These are phyloP conservation scores for Circaetus cinerascens DNA, from an alignment of 2,113 vertebrate genomes.

Conservation along the genomic window DNA sequence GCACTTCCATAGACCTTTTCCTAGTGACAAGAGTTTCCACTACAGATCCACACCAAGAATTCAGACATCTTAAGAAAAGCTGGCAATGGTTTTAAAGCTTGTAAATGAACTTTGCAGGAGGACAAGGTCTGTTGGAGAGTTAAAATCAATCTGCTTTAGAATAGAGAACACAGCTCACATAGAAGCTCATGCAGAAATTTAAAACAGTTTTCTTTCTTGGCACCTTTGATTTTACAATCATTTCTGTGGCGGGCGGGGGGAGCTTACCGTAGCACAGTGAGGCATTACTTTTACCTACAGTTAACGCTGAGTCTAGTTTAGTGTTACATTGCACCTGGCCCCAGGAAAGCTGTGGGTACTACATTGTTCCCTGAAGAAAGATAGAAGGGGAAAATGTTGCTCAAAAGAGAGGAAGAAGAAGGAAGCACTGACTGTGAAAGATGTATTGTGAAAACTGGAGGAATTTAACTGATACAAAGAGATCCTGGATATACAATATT, in stretches of 20 bases:
- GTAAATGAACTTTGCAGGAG: neutral
- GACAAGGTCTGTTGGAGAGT: neutral
- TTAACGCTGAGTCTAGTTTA: neutral
- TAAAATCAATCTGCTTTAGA: neutral
- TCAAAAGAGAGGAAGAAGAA: neutral
- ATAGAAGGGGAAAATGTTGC: neutral
- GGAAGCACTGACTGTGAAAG: neutral
- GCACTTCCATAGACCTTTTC: neutral
- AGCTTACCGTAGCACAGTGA: neutral
- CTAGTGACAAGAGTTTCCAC: neutral
- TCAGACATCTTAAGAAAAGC: neutral
- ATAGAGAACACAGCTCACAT: neutral
- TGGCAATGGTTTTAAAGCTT: neutral
- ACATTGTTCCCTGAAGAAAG: neutral
- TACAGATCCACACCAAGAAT: neutral
- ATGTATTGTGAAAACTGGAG: neutral
- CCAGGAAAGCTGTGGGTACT: neutral
- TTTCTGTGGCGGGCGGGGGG: neutral
- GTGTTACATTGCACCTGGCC: neutral
- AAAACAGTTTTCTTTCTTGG: neutral
- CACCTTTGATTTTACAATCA: neutral
- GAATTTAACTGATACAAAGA: conserved; percentile 7
- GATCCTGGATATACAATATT: conserved; percentile 5
- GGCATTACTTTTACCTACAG: neutral
- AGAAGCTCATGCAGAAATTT: neutral